phyloP scores from a whole-genome alignment of 2,113 vertebrate species.

The Nestor notabilis region DNA sequence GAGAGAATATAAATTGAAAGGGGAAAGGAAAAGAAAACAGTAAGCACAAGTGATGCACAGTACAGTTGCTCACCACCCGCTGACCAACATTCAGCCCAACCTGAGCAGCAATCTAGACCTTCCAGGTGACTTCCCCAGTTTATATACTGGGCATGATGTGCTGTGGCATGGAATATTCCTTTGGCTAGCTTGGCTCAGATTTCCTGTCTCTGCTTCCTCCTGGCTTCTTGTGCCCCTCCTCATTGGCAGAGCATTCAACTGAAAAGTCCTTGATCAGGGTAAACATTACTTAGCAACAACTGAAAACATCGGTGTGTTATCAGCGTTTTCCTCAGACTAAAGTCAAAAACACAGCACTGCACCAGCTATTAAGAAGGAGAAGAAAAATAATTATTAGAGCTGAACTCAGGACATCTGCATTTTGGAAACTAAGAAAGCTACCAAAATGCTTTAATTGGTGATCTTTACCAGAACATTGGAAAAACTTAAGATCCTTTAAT shows the following conservation, averaged over 20 bases:
- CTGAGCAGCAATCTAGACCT: background rate
- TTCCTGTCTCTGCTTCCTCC: background rate
- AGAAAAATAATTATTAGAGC: background rate
- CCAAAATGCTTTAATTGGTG: background rate
- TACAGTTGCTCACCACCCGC: background rate
- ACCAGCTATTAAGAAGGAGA: background rate
- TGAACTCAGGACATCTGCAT: background rate
- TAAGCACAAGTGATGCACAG: background rate
- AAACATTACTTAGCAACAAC: background rate
- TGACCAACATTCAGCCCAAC: background rate
- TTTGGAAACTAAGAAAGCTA: background rate
- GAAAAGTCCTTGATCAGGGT: background rate
- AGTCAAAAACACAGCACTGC: background rate
- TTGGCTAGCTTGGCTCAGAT: background rate
- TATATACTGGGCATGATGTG: background rate
- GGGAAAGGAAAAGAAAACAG: background rate
- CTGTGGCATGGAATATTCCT: background rate
- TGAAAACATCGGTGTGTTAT: background rate
- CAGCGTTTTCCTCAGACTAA: background rate
- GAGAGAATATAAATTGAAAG: background rate
- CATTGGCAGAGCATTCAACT: background rate
- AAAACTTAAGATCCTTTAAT: background rate
- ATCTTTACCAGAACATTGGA: background rate
- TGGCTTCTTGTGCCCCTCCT: background rate
- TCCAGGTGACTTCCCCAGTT: background rate